phyloP scores from a whole-genome alignment of 1,140 invertebrate genomes.

The Cherax quadricarinatus region DNA sequence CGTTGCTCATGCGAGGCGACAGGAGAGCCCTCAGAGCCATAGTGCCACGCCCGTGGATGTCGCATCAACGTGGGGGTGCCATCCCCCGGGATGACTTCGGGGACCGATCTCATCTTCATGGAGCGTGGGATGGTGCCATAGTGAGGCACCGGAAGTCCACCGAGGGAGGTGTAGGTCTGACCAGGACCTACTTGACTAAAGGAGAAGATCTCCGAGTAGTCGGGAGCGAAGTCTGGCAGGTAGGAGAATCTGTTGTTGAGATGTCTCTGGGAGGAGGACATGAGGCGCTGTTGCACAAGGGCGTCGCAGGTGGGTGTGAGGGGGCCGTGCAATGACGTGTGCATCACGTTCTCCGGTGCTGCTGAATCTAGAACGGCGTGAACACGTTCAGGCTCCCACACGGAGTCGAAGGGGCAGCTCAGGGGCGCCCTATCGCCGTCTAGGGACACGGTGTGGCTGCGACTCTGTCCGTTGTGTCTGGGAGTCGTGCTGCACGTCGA shows the following conservation, averaged over 20 bases:
- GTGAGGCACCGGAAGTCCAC: conserved; percentile 36
- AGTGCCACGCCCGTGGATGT: conserved; percentile 51
- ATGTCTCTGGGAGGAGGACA: conserved; percentile 50
- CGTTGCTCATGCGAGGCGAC: conserved; percentile 16
- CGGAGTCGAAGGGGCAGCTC: conserved; percentile 37
- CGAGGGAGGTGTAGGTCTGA: conserved; percentile 22
- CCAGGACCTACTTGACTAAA: conserved; percentile 49
- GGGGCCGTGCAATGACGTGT: conserved; percentile 56
- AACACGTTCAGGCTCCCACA: conserved; percentile 68
- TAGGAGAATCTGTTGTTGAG: conserved; percentile 54
- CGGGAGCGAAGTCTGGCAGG: conserved; percentile 68
- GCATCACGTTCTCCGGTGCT: conserved; percentile 71
- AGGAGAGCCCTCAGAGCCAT: conserved; percentile 37
- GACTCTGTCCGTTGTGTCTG: conserved; percentile 32
- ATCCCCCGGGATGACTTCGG: conserved; percentile 62
- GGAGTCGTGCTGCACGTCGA: conserved; percentile 28
- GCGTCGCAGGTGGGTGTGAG: conserved; percentile 46
- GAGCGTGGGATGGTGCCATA: conserved; percentile 68
- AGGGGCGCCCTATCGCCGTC: conserved; percentile 43
- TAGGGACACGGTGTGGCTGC: conserved; percentile 52
- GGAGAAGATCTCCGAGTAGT: conserved; percentile 63
- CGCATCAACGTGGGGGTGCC: conserved; percentile 53
- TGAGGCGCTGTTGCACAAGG: conserved; percentile 30
- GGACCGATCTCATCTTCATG: conserved; percentile 57
- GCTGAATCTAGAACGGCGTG: conserved; percentile 71